phyloP scores from a whole-genome alignment of 2,797 vertebrate species.

The Neopelma chrysocephalum region DNA sequence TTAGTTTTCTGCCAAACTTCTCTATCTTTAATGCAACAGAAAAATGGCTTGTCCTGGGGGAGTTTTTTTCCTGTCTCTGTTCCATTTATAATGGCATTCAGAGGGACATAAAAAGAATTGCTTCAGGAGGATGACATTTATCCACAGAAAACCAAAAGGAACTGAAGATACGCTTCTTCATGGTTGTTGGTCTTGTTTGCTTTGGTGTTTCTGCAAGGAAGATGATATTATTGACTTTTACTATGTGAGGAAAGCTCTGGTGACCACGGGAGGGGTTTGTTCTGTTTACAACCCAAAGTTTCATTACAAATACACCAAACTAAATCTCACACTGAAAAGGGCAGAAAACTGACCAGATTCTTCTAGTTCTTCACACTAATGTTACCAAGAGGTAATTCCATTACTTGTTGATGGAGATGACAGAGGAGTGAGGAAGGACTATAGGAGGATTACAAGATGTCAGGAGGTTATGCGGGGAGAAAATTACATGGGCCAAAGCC shows the following conservation, averaged over 20 bases:
- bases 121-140: background rate
- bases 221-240: background rate
- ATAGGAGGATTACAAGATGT: background rate
- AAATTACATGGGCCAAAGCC: background rate
- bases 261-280: accelerated
- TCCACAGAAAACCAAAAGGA: background rate
- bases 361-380: background rate
- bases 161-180: background rate
- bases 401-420: background rate
- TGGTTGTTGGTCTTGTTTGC: background rate
- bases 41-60: background rate
- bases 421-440: background rate
- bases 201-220: background rate
- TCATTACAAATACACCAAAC: background rate
- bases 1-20: background rate
- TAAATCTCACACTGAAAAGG: background rate
- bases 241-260: background rate
- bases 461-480: background rate
- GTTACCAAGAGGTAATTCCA: background rate
- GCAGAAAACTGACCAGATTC: background rate
- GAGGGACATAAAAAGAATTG: background rate
- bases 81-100: background rate
- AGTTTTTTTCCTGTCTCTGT: background rate
- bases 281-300: background rate
- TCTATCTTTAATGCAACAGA: background rate